These are phyloP conservation scores for Upupa epops DNA, from an alignment of 2,113 vertebrate species.

Conservation along the genomic window DNA sequence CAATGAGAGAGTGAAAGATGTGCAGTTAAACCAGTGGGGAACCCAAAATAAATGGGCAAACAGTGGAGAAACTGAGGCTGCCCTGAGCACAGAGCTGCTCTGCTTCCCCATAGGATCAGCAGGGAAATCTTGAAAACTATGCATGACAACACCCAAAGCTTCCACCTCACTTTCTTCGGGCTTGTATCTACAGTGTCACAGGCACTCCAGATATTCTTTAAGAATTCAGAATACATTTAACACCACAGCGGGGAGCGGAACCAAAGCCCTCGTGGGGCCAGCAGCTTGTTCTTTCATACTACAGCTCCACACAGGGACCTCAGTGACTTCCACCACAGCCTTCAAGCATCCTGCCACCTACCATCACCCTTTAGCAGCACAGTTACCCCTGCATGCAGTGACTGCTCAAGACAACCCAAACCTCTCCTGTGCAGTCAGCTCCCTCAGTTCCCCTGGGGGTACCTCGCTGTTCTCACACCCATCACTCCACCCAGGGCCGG, in stretches of 20 bases:
- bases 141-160: not conserved
- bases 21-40: not conserved
- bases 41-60: not conserved
- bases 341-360: not conserved
- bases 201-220: not conserved
- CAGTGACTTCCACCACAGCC: not conserved
- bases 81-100: not conserved
- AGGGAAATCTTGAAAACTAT: not conserved
- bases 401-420: not conserved
- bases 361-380: not conserved
- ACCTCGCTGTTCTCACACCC: not conserved
- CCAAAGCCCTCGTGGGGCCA: fast-evolving
- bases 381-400: not conserved
- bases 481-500: not conserved
- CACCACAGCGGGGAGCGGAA: fast-evolving
- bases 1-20: not conserved
- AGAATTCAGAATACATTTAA: not conserved
- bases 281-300: not conserved
- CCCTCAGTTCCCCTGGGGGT: not conserved
- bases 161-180: not conserved
- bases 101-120: not conserved
- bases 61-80: not conserved
- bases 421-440: fast-evolving
- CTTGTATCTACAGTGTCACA: not conserved
- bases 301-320: not conserved